Evolutionary conservation across 2,797 vertebrate species (phyloP).

Genomic region (Scleropages formosus): DNA sequence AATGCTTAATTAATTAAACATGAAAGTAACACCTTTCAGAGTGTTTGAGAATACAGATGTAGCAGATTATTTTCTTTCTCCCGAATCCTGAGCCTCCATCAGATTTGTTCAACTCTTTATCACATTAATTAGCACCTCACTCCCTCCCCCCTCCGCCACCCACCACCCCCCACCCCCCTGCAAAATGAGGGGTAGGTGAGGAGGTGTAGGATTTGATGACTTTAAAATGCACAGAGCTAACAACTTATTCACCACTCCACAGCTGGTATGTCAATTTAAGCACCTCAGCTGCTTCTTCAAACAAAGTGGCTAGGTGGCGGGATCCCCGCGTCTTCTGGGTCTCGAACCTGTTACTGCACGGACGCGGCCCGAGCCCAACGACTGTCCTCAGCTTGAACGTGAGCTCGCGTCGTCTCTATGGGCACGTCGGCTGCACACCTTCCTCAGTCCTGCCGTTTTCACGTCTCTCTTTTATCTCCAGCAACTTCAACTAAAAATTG

Average conservation of each 20-base stretch:
- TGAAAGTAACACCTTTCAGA: conserved; percentile 70
- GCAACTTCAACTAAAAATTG: no score
- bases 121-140: conserved; percentile 79
- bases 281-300: conserved; percentile 49
- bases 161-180: conserved; percentile 74
- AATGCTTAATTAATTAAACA: conserved; percentile 77
- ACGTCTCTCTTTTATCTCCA: no score
- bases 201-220: conserved; percentile 70
- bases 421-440: no score
- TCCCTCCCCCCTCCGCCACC: conserved; percentile 75
- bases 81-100: conserved; percentile 58
- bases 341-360: conserved; percentile 5
- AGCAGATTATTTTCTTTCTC: conserved; percentile 51
- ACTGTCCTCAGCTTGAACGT: no score
- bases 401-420: no score
- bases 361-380: neutral
- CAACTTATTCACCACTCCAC: conserved; percentile 72
- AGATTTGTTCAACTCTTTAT: conserved; percentile 77
- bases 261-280: conserved; percentile 73
- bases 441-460: no score
- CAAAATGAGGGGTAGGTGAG: conserved; percentile 75
- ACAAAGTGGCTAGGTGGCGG: conserved; percentile 29
- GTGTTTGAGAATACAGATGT: conserved; percentile 74
- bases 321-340: conserved; percentile 13
- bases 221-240: conserved; percentile 75